Evolutionary conservation across 2,113 vertebrate genomes (phyloP).

Genomic region (Struthidea cinerea): DNA sequence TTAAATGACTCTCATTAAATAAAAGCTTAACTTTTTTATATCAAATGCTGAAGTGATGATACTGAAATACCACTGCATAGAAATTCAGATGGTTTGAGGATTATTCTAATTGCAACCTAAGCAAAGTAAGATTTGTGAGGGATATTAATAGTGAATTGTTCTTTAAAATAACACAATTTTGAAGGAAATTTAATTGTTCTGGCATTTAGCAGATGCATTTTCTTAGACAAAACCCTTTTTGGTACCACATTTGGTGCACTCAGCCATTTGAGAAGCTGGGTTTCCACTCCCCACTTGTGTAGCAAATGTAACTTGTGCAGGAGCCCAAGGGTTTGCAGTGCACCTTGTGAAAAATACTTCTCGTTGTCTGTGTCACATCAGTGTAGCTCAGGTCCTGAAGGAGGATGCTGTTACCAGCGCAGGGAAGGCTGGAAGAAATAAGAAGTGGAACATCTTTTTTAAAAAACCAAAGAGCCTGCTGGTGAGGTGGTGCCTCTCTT

Average conservation of each 20-base stretch:
- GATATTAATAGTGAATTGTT: neutral
- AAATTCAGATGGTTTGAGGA: neutral
- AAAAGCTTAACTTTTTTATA: constrained; percentile 28
- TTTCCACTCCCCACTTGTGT: neutral
- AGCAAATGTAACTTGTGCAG: neutral
- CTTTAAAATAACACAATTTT: neutral
- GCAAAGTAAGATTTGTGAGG: neutral
- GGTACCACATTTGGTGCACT: neutral
- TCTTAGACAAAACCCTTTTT: neutral
- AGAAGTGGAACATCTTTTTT: neutral
- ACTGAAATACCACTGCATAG: neutral
- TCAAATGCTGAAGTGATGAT: constrained; percentile 14
- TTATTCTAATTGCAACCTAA: constrained; percentile 24
- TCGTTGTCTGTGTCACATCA: rapidly evolving
- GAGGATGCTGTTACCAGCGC: neutral
- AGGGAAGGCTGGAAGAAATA: neutral
- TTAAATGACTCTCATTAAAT: constrained; percentile 52
- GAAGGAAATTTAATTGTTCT: neutral
- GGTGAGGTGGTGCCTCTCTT: neutral
- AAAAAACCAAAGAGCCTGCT: neutral
- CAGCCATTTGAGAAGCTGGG: neutral
- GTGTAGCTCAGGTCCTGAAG: neutral
- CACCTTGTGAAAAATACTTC: neutral
- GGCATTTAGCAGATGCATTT: neutral
- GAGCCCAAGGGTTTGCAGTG: neutral